Conservation (phyloP, 2,888 invertebrate genomes). For the Cephus rjabovi region DNA sequence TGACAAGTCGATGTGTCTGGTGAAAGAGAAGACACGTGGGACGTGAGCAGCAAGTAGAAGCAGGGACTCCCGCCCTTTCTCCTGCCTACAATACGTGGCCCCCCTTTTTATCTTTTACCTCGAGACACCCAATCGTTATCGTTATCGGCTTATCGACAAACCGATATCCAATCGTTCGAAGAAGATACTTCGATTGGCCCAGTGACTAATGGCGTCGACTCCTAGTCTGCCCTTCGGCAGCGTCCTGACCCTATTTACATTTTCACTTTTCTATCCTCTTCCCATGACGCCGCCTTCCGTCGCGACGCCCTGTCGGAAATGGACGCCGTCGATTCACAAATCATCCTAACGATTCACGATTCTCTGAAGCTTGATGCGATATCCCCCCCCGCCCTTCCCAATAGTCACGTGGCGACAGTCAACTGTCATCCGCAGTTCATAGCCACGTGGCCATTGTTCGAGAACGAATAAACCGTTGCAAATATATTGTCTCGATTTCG, state of each 20-base stretch:
- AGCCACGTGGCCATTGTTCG: background rate
- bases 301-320: background rate
- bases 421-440: slow-evolving; percentile 32
- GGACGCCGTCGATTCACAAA: background rate
- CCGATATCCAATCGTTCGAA: background rate
- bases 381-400: background rate
- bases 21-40: background rate
- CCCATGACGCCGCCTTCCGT: background rate
- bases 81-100: background rate
- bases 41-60: background rate
- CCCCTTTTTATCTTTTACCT: background rate
- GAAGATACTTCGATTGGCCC: background rate
- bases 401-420: slow-evolving; percentile 25
- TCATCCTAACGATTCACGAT: slow-evolving; percentile 3
- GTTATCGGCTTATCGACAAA: background rate
- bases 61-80: background rate
- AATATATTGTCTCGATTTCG: background rate
- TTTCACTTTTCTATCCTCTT: background rate
- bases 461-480: background rate
- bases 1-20: background rate
- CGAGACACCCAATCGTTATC: background rate
- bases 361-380: background rate
- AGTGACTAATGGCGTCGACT: background rate
- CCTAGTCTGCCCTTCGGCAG: background rate
- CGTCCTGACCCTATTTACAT: background rate